Percentiles rank a stretch among this genome's conserved stretches.
Conservation (phyloP, 2,797 vertebrate genomes). For the Girardinus metallicus region DNA sequence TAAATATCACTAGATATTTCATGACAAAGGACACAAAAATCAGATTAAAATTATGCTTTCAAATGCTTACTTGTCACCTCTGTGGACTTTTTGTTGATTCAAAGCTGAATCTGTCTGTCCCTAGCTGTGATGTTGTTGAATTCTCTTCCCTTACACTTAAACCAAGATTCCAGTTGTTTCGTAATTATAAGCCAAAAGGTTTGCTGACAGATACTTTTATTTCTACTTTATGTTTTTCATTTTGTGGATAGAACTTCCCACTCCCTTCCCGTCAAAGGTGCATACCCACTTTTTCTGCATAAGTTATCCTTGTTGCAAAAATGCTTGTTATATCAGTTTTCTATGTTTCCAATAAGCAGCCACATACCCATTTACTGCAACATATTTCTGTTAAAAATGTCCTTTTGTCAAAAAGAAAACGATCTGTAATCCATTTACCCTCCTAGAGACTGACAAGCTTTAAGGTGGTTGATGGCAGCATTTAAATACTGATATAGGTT, state of each 20-base stretch:
- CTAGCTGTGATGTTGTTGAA: not conserved
- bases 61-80: not conserved
- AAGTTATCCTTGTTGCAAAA: not conserved
- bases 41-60: not conserved
- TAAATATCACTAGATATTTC: not conserved
- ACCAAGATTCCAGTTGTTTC: not conserved
- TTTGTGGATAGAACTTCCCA: not conserved
- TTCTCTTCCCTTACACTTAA: not conserved
- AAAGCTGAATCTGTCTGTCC: not conserved
- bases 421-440: not conserved
- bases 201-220: not conserved
- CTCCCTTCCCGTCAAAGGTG: not conserved
- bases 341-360: not conserved
- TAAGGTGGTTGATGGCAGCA: not conserved
- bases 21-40: not conserved
- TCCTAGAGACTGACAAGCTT: not conserved
- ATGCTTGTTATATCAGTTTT: not conserved
- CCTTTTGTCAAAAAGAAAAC: not conserved
- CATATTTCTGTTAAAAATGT: not conserved
- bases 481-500: not conserved
- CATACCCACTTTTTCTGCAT: not conserved
- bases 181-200: not conserved
- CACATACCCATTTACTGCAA: not conserved
- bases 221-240: not conserved
- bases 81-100: not conserved